phyloP scores from a whole-genome alignment of 1,140 invertebrate genomes.

The Aporrectodea caliginosa region DNA sequence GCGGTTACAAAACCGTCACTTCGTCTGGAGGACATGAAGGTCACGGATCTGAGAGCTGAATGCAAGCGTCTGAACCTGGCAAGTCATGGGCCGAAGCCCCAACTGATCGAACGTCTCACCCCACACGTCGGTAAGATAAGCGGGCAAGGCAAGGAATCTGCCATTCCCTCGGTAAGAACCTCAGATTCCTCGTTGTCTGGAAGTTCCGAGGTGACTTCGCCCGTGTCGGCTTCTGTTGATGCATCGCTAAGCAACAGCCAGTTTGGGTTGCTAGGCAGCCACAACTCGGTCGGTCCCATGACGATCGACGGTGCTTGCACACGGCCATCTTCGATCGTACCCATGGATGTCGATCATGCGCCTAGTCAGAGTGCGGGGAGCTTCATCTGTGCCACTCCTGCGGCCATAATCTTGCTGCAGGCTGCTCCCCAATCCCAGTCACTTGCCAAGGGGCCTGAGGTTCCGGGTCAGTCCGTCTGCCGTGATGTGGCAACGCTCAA shows the following conservation, averaged over 20 bases:
- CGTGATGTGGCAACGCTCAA: neutral
- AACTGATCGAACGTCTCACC: constrained; percentile 12
- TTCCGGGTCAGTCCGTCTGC: too few species aligned
- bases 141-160: neutral
- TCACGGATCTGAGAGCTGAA: constrained; percentile 3
- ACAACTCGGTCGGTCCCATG: neutral
- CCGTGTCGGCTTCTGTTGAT: neutral
- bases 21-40: constrained; percentile 4
- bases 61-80: constrained; percentile 7
- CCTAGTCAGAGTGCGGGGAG: neutral
- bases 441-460: neutral
- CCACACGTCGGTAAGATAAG: neutral
- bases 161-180: neutral
- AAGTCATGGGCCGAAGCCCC: constrained; percentile 5
- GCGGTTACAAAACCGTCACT: neutral
- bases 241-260: neutral
- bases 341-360: neutral
- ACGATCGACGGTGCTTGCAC: neutral
- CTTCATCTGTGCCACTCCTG: neutral
- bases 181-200: neutral
- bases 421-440: neutral
- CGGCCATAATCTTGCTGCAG: neutral
- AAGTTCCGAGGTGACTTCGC: neutral
- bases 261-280: neutral
- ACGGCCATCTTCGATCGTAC: neutral